phyloP scores from a whole-genome alignment of 2,113 vertebrate species.

The Okapia johnstoni region DNA sequence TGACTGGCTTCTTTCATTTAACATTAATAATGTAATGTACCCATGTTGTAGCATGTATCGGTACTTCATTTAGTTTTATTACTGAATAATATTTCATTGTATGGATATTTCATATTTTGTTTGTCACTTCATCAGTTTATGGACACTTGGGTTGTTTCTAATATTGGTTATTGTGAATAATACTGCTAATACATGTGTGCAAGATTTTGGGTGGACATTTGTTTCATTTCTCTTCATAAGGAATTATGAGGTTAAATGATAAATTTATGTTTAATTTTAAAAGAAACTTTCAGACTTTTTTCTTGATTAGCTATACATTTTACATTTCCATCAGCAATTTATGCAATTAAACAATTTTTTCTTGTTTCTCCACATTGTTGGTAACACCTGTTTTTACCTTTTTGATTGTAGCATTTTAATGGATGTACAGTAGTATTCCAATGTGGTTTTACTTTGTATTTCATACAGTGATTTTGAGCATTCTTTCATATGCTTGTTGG shows the following conservation, averaged over 20 bases:
- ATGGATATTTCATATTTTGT: neutral
- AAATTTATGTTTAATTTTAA: neutral
- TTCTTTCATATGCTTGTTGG: neutral
- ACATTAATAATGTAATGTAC: neutral
- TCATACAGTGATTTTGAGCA: neutral
- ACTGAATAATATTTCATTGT: neutral
- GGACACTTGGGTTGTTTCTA: neutral
- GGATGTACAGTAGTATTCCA: neutral
- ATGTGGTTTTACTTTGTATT: neutral
- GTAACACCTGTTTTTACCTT: neutral
- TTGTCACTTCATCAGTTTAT: neutral
- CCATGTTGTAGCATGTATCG: neutral
- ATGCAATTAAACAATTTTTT: too few species aligned
- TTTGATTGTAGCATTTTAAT: neutral
- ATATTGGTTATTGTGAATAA: neutral
- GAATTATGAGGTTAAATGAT: neutral
- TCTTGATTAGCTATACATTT: neutral
- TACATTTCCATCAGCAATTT: neutral
- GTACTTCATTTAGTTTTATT: neutral
- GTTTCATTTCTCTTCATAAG: neutral
- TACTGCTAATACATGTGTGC: neutral
- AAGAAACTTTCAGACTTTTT: neutral
- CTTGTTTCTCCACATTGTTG: neutral
- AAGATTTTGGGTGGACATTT: neutral
- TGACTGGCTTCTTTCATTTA: neutral